phyloP scores from a whole-genome alignment of 2,113 vertebrate species.

The Scomber colias region DNA sequence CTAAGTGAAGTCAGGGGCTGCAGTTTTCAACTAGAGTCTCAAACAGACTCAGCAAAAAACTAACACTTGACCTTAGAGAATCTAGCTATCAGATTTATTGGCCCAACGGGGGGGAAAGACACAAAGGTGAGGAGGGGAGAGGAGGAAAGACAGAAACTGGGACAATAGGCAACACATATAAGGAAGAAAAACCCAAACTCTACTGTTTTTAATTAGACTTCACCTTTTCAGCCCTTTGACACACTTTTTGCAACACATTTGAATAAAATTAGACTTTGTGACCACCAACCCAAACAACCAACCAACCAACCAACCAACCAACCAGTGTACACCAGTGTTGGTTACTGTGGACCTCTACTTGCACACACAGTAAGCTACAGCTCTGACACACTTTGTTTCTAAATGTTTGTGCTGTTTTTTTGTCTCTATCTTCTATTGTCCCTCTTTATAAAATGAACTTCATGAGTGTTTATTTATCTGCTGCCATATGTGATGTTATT shows the following conservation, averaged over 20 bases:
- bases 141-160: not conserved
- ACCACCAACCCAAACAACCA: too few relatives aligned
- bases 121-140: not conserved
- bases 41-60: conserved; percentile 63
- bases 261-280: not conserved
- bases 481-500: too few relatives aligned
- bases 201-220: not conserved
- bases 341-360: not conserved
- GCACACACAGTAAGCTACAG: too few relatives aligned
- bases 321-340: too few relatives aligned
- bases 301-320: too few relatives aligned
- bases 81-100: conserved; percentile 51
- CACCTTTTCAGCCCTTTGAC: not conserved
- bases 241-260: not conserved
- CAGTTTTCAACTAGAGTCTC: conserved; percentile 35
- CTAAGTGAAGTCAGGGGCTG: conserved; percentile 18
- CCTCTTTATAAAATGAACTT: too few relatives aligned
- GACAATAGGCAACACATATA: not conserved
- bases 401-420: too few relatives aligned
- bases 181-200: not conserved
- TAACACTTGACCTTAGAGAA: conserved; percentile 34
- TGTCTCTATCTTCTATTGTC: too few relatives aligned
- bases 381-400: too few relatives aligned
- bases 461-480: too few relatives aligned
- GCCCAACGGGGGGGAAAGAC: not conserved